Base-by-base conservation (phyloP, 2,113 vertebrate species). In the Typhlomys cinereus region DNA sequence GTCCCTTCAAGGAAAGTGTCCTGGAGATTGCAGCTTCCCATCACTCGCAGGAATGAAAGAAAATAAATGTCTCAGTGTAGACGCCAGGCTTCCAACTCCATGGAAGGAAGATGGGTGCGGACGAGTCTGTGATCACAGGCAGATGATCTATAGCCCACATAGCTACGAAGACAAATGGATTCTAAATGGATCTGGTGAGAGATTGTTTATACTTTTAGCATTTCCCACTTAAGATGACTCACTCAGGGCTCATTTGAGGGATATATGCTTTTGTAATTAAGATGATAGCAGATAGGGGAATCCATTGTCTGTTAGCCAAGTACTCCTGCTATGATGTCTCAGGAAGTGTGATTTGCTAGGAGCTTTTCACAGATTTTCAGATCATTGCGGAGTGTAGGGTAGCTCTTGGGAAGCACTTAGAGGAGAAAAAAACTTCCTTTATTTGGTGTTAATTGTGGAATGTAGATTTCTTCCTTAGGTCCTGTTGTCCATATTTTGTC, bases 161-260 rank as follows among this genome's bases (percentile, higher is more conserved):
- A 85, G 61, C 80, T 79, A 78, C 81, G 71, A 95, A 94, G 92
- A 90, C 31, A 84, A 96, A 70, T 89, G 31, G 14, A 44, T 81
- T 88, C 44, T 88, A 88, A 93, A 66, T 44, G 75, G 34, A 95
- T 41, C 3, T 89, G 21, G n/a, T 52, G 48, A 78, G 73, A 87
- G 57, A 69, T 80, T 93, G 83, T 92, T 95, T 90, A 88, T 25
- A 57, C 34, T 48, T 89, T 74, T 79, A 29, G 46, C 74, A 85
- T 86, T 96, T 71, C 21, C 64, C 85, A 90, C 82, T 70, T 88
- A 78, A 93, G 62, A 79, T 91, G 85, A 84, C 73, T 75, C 44
- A 84, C 73, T 75, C 44, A 14, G 78, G 78, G 80, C 59, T 94
- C 48, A 23, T 81, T 76, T 79, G 34, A 95, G 57, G 78, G 79